Evolutionary conservation across 1,140 invertebrate genomes (phyloP).

Genomic region (Aphelinus atriplicis): DNA sequence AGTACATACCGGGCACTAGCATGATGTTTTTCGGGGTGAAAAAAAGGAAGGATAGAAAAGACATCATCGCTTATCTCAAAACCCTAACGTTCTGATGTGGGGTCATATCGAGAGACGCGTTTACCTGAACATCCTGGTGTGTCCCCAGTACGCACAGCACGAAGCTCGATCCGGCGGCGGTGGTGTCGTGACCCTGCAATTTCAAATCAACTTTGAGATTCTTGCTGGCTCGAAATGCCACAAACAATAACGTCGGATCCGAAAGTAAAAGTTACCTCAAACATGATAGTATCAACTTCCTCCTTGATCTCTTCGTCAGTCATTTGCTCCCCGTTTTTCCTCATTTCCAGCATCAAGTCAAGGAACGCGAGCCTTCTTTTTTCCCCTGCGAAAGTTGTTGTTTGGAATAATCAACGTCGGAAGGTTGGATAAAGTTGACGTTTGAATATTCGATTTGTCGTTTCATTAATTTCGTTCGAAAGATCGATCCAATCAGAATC

Average conservation of each 20-base stretch:
- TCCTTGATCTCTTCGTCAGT: constrained; percentile 84
- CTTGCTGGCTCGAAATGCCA: too few species aligned
- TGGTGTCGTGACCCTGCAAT: constrained; percentile 86
- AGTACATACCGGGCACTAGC: constrained; percentile 97
- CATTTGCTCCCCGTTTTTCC: constrained; percentile 69
- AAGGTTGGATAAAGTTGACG: too few species aligned
- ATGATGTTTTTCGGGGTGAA: constrained; percentile 99
- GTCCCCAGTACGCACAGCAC: constrained; percentile 79
- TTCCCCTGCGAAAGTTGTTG: constrained; percentile 63
- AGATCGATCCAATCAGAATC: too few species aligned
- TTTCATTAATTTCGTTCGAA: too few species aligned
- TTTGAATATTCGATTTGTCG: too few species aligned
- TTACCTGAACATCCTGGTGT: constrained; percentile 77
- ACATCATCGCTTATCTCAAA: constrained; percentile 92
- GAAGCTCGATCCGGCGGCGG: constrained; percentile 83
- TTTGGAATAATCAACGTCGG: background rate
- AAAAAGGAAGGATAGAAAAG: constrained; percentile 88
- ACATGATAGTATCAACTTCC: constrained; percentile 89
- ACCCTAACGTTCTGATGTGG: constrained; percentile 72
- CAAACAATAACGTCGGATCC: background rate
- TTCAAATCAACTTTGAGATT: background rate
- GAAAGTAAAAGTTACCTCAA: constrained; percentile 73
- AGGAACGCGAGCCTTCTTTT: constrained; percentile 86
- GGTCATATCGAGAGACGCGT: constrained; percentile 4
- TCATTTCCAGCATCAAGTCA: constrained; percentile 82